A percentile compares a stretch with the other conserved stretches of the same genome.
Conservation (phyloP, 2,797 vertebrate species). For the Pseudochirops cupreus region DNA sequence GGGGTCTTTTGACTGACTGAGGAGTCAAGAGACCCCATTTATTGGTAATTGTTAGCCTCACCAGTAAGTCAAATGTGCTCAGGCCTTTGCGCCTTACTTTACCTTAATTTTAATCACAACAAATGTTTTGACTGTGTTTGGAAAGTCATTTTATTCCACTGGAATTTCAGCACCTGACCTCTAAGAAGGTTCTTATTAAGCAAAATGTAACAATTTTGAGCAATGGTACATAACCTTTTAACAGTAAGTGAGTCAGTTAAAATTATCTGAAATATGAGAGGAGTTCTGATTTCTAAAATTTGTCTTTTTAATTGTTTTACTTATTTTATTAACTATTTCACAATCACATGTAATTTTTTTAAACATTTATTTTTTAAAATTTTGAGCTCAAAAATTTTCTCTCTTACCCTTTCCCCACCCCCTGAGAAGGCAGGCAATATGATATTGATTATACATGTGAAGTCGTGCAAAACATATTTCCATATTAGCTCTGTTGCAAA, state of each 20-base stretch:
- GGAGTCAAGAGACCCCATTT: no score
- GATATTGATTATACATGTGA: neutral
- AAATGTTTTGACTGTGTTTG: neutral
- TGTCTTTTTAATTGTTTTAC: neutral
- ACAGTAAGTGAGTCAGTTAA: neutral
- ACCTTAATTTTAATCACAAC: neutral
- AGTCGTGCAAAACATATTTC: neutral
- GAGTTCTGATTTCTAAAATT: neutral
- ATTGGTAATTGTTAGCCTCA: neutral
- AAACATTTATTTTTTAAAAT: neutral
- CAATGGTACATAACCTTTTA: neutral
- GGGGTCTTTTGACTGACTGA: no score
- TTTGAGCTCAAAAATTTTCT: neutral
- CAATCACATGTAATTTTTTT: neutral
- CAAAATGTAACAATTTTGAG: neutral
- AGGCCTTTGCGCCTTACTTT: neutral
- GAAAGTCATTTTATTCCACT: neutral
- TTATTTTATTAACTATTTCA: neutral
- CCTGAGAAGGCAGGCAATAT: neutral
- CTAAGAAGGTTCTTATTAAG: conserved; percentile 22
- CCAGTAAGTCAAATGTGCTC: neutral
- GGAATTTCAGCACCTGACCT: neutral
- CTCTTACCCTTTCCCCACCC: no score
- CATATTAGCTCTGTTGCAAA: neutral
- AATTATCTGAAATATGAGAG: conserved; percentile 27